A percentile compares a stretch with the other conserved stretches of the same genome.
These are phyloP conservation scores for Catharus bicknelli DNA, from an alignment of 2,113 vertebrate genomes.

Conservation along the genomic window DNA sequence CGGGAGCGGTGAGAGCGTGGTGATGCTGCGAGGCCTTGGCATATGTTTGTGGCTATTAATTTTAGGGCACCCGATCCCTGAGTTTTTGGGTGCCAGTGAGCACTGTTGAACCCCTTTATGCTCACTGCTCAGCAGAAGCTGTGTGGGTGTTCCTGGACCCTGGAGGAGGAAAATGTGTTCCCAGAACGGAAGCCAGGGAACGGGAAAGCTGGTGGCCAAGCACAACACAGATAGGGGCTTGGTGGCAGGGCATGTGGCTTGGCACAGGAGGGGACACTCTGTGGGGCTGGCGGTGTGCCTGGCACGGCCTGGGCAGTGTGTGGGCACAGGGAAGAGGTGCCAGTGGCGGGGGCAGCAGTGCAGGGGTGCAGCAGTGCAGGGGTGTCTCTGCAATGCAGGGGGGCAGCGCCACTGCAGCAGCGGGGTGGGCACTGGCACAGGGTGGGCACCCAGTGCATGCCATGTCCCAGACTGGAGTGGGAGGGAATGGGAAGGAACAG, in stretches of 20 bases:
- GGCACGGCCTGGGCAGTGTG: background rate
- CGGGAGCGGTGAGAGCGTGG: fast-evolving
- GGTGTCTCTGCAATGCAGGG: slow-evolving; percentile 40
- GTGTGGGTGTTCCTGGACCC: background rate
- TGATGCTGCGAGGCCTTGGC: background rate
- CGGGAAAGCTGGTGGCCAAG: background rate
- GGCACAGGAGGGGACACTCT: background rate
- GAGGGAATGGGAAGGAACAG: slow-evolving; percentile 1
- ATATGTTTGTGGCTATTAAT: background rate
- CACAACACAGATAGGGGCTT: background rate
- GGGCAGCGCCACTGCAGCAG: background rate
- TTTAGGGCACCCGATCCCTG: background rate
- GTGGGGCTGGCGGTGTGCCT: background rate
- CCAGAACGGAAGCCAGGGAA: fast-evolving
- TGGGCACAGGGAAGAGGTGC: background rate
- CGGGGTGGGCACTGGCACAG: background rate
- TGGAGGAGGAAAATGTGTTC: background rate
- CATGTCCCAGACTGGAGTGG: slow-evolving; percentile 10
- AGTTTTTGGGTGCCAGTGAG: background rate
- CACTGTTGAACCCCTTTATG: background rate
- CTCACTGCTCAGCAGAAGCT: background rate
- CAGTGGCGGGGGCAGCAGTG: background rate
- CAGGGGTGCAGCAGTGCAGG: background rate
- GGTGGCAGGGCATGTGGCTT: background rate
- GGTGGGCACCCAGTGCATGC: background rate